Conservation (phyloP, 2,113 vertebrate genomes). For the pig (Sus scrofa) region T2T-Sscrofa CM000817.6:110107501-110108000, state of each 20-base stretch:
- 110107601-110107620: background rate
- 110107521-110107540: background rate
- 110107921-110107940: background rate
- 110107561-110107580: background rate
- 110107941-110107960: background rate
- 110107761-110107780: background rate
- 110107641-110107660: background rate
- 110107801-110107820: constrained; percentile 10
- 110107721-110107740: background rate
- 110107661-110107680: constrained; percentile 3
- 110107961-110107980: background rate
- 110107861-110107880: background rate
- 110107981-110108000: background rate
- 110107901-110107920: background rate
- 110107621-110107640: constrained; percentile 1
- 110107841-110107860: background rate
- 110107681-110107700: background rate
- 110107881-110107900: background rate
- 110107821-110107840: constrained; percentile 29
- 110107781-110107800: background rate
- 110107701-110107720: background rate
- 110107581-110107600: background rate
- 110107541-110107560: background rate
- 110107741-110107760: background rate
- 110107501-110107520: background rate